Evolutionary conservation across 2,113 vertebrate species (phyloP), one percentile per base, ranked within the genome.

Genomic region (Pseudonaja textilis): DNA sequence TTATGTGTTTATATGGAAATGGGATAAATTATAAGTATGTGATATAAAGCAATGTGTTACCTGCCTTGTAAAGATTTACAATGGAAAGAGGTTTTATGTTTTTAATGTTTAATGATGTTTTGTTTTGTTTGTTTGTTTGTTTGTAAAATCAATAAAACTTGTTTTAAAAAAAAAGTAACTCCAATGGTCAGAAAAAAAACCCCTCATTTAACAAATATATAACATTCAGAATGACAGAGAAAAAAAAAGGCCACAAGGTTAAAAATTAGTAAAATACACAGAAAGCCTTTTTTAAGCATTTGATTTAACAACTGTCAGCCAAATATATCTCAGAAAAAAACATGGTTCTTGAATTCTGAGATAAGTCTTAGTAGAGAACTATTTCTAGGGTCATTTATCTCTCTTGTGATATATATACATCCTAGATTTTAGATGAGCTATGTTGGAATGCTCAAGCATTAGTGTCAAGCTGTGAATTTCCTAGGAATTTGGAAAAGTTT

Each of bases 131-230:
- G n/a, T n/a, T n/a, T n/a, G n/a, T n/a, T n/a, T n/a, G n/a, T n/a
- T n/a, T n/a, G n/a, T n/a, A n/a, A n/a, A n/a, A n/a, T n/a, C n/a
- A n/a, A n/a, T n/a, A n/a, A n/a, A n/a, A n/a, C n/a, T n/a, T n/a
- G n/a, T n/a, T n/a, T n/a, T n/a, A n/a, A n/a, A n/a, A n/a, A n/a
- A n/a, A n/a, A n/a, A n/a, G n/a, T n/a, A n/a, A n/a, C n/a, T n/a
- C n/a, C n/a, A 0, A 0, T 88, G 47, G 45, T 23, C 39, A 10
- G 42, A 3, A 45, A 45, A 45, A 45, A 4, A 86, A 92, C 1
- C 26, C 1, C 26, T 26, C 1, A 1, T 0, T 22, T 0, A 0
- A 23, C 1, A 20, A 47, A 18, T 0, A 0, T 5, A 11, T 10
- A 61, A 22, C 42, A 26, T 57, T 50, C 39, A 85, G 85, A 89